Conservation (phyloP, 1,140 invertebrate genomes). For the Aphaenogaster floridana region DNA sequence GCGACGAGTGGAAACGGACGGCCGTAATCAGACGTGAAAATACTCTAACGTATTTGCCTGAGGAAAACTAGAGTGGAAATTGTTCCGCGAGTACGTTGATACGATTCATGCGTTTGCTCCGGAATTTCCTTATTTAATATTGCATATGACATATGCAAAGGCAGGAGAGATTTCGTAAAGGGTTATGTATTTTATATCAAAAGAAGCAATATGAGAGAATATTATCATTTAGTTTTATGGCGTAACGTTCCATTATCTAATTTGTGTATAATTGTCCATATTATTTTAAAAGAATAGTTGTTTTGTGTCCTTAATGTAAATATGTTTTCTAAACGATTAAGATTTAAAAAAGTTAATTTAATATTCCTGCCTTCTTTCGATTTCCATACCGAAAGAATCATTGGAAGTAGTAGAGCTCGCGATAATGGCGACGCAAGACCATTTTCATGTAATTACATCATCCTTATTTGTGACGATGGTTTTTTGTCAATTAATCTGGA, state of each 20-base stretch:
- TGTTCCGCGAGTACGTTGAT: slow-evolving; percentile 20
- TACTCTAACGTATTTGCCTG: slow-evolving; percentile 4
- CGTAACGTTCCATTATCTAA: background rate
- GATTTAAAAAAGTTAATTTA: slow-evolving; percentile 24
- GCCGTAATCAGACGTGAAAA: slow-evolving; percentile 48
- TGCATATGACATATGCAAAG: slow-evolving; percentile 3
- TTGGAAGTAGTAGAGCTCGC: background rate
- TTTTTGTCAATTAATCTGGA: slow-evolving; percentile 77
- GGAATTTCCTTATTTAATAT: slow-evolving; percentile 26
- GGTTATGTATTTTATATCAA: slow-evolving; percentile 1
- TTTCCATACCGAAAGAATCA: slow-evolving; percentile 21
- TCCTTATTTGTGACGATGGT: slow-evolving; percentile 67
- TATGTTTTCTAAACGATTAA: background rate
- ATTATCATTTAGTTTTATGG: background rate
- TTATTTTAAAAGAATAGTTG: background rate
- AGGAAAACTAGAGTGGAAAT: slow-evolving; percentile 6
- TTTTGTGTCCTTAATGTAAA: background rate
- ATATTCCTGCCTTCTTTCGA: background rate
- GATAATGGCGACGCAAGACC: slow-evolving; percentile 12
- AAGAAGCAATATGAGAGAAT: background rate
- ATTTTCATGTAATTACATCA: slow-evolving; percentile 65
- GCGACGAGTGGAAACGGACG: slow-evolving; percentile 49
- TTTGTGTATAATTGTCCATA: background rate
- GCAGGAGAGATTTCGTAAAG: slow-evolving; percentile 6
- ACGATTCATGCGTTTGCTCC: background rate